Evolutionary conservation across 2,888 invertebrate species (phyloP).

Genomic region (Meteorus cinctellus): DNA sequence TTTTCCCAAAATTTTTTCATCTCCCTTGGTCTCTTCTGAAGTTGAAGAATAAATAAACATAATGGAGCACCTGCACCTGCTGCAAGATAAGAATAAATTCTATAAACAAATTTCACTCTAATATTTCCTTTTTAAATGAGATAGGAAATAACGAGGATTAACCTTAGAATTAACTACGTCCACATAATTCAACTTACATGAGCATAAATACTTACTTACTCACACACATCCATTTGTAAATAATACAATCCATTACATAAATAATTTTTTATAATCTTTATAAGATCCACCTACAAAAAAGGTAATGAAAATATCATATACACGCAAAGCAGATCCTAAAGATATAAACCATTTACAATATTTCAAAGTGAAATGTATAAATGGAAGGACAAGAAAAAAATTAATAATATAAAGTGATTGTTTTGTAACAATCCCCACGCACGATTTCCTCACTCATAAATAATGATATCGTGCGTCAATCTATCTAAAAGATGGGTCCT

Average conservation of each 20-base stretch:
- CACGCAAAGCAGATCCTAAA: not conserved
- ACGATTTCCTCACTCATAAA: not conserved
- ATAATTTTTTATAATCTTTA: constrained; percentile 46
- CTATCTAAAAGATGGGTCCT: not conserved
- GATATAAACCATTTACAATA: not conserved
- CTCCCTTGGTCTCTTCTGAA: too few species aligned
- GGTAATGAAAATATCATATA: not conserved
- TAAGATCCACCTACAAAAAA: constrained; percentile 24
- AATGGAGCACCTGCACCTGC: too few species aligned
- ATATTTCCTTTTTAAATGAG: too few species aligned
- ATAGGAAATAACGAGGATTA: too few species aligned
- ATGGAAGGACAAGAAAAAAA: not conserved
- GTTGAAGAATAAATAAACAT: too few species aligned
- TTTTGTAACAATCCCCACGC: not conserved
- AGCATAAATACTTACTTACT: too few species aligned
- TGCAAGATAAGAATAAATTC: too few species aligned
- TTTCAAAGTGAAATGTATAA: not conserved
- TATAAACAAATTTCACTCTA: too few species aligned
- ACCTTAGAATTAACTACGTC: too few species aligned
- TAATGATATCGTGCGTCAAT: not conserved
- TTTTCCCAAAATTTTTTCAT: too few species aligned
- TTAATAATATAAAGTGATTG: not conserved
- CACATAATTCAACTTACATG: too few species aligned
- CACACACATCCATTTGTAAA: not conserved
- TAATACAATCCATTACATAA: not conserved